Base-by-base conservation (phyloP, 2,113 vertebrate genomes). In the Chlamydotis undulata region DNA sequence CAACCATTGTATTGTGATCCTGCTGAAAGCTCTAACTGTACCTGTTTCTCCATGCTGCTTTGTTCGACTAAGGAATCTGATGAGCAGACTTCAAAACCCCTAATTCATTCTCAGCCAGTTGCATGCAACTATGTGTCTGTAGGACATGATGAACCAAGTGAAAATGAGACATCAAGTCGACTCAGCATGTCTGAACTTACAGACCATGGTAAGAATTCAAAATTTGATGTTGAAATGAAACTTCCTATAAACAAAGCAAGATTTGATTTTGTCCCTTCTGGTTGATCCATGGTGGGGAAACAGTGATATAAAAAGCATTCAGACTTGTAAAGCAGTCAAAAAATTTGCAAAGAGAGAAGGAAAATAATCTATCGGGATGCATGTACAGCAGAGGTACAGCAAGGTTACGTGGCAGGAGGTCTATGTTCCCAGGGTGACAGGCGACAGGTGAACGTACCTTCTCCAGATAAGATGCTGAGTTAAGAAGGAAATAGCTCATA, bases 161-260 rank as follows among this genome's bases (percentile, higher is more conserved):
- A 24, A 61, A 90, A 82, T 26, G 89, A 93, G 57, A 49, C 73
- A n/a, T 35, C 87, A 49, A 75, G 78, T 35, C 91, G 89, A 8
- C 86, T 94, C 16, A 21, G 74, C 37, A 19, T 52, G 49, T 83
- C 96, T 68, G 96, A 97, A 87, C 73, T 92, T 56, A 67, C 73
- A 73, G 83, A 94, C 16, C 92, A 93, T 0, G 98, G 99, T 99
- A 97, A 95, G 97, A 87, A 45, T 76, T 89, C 56, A 14, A 80
- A 68, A 29, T 31, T 12, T 52, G n/a, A 47, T 77, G 18, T 33
- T 86, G 43, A 81, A 79, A n/a, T 81, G 49, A 90, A 77, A 64
- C 17, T 49, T 83, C 14, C 26, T 81, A 14, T 52, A 12, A 31
- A 33, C 39, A 65, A 87, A 73, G 23, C 37, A 83, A 53, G 23